phyloP scores from a whole-genome alignment of 2,888 invertebrate species.

The Nipponacmea schrenckii region DNA sequence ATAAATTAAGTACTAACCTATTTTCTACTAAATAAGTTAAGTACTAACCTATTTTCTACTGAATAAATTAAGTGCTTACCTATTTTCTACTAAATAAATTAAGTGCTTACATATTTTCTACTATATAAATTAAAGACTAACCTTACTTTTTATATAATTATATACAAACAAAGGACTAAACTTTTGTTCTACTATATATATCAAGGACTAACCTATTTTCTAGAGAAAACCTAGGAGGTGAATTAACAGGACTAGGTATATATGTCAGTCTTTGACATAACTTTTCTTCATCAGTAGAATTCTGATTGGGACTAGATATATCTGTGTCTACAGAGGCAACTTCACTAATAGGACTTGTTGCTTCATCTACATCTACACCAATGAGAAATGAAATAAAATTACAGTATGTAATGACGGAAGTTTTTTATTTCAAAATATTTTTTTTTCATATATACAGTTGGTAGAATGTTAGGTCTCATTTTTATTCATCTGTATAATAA shows the following conservation, averaged over 20 bases:
- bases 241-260: constrained; percentile 33
- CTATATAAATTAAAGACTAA: too few species aligned
- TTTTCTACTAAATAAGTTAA: too few species aligned
- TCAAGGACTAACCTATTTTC: constrained; percentile 63
- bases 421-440: too few species aligned
- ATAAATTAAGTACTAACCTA: too few species aligned
- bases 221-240: constrained; percentile 59
- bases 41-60: too few species aligned
- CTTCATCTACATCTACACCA: constrained; percentile 34
- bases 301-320: constrained; percentile 67
- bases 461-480: neutral
- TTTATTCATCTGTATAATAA: neutral
- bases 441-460: too few species aligned
- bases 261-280: constrained; percentile 41
- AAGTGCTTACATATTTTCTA: too few species aligned
- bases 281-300: constrained; percentile 95
- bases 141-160: too few species aligned
- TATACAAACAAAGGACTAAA: too few species aligned
- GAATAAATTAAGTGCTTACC: too few species aligned
- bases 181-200: too few species aligned
- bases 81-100: too few species aligned
- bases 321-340: constrained; percentile 47
- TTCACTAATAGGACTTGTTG: constrained; percentile 42
- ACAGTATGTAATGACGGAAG: neutral
- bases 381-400: neutral